phyloP scores from a whole-genome alignment of 2,888 invertebrate genomes.

The Celastrina argiolus region DNA sequence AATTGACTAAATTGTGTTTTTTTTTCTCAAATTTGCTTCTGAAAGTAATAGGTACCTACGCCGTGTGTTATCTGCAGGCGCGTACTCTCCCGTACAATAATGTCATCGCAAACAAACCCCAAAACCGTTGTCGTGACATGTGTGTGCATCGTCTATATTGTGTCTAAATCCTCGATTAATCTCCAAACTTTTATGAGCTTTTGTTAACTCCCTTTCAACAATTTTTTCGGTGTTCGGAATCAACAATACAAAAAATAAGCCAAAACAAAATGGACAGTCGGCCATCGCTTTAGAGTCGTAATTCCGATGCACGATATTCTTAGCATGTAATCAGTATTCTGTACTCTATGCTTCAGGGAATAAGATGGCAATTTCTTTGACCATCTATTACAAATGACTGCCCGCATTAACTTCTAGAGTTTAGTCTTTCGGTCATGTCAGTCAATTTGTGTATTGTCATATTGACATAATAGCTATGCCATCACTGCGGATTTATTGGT shows the following conservation, averaged over 20 bases:
- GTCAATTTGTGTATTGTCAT: conserved; percentile 77
- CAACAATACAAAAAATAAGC: conserved; percentile 41
- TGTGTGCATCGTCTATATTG: conserved; percentile 62
- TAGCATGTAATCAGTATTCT: conserved; percentile 25
- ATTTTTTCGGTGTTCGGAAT: conserved; percentile 50
- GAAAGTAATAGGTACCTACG: conserved; percentile 18
- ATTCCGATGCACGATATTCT: conserved; percentile 19
- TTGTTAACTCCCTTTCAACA: conserved; percentile 68
- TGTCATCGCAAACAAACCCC: conserved; percentile 50
- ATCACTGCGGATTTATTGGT: conserved; percentile 72
- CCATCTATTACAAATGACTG: conserved; percentile 31
- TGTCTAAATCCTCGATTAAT: conserved; percentile 74
- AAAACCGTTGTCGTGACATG: conserved; percentile 50
- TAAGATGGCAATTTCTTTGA: conserved; percentile 39
- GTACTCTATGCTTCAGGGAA: conserved; percentile 27
- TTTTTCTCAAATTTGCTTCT: conserved; percentile 2
- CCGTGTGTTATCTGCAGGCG: conserved; percentile 12
- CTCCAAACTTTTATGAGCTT: conserved; percentile 74
- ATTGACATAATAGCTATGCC: conserved; percentile 73
- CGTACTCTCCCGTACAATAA: conserved; percentile 29
- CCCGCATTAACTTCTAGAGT: conserved; percentile 68
- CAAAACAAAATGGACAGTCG: conserved; percentile 38
- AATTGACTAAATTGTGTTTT: too few relatives aligned
- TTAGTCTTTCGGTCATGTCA: conserved; percentile 74
- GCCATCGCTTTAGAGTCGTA: not conserved